Base-by-base conservation (phyloP, 1,140 invertebrate species). In the Drosophila willistoni region DNA sequence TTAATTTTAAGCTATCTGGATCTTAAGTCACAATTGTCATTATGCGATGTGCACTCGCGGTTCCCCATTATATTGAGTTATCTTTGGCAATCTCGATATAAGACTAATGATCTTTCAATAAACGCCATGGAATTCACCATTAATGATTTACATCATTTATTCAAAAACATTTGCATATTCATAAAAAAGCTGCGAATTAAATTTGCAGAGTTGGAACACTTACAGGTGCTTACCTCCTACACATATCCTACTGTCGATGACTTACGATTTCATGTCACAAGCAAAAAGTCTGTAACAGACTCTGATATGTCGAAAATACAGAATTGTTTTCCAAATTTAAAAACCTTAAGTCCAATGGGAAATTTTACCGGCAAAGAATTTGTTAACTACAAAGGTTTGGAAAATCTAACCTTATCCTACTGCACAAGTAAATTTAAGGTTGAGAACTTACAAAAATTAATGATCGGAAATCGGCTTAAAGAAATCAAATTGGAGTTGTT, bases 281-380 rank as follows among this genome's bases (percentile, higher is more conserved):
- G 10, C 5, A 29, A 51, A 10, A 22, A 64, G 5, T 2, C 5
- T 0, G 36, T 86, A 5, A 19, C n/a, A 0, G 84, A 87, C 29
- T 36, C 55, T 14, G 64, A 79, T 33, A 54, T 85, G 13, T 47
- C 59, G 10, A 69, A 51, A n/a, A 60, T 87, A 1, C 55, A 70
- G 0, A 34, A 25, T 3, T n/a, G 55, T 33, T 87, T 87, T 56
- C 83, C 83, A 19, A 79, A 80, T 51, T 7, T 87, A 6, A 73
- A 10, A 41, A 74, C 73, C 0, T 83, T 87, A 0, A 87, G 83
- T 68, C 83, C 83, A 1, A 44, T 74, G 10, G 83, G 83, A 1
- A 42, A 36, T n/a, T 83, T 89, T 12, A 77, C 67, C 0, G 83
- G 83, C 9, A 29, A 36, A 12, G n/a, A 71, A 57, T 68, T 87